These are phyloP conservation scores for Xiphophorus hellerii DNA, from an alignment of 2,113 vertebrate genomes.

Conservation along the genomic window DNA sequence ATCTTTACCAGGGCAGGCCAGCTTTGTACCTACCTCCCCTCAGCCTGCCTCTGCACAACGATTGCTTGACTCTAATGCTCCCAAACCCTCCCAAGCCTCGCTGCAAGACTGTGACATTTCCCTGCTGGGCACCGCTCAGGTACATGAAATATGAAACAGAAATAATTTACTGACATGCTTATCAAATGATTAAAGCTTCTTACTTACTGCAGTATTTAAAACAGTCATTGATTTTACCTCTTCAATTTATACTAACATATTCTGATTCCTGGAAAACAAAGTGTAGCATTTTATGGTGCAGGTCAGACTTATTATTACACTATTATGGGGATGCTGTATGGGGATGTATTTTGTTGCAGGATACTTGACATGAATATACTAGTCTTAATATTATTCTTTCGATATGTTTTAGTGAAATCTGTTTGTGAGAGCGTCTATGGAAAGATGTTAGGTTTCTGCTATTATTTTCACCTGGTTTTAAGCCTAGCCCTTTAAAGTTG, in stretches of 20 bases:
- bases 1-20: constrained; percentile 59
- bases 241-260: constrained; percentile 47
- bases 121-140: constrained; percentile 79
- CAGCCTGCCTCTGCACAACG: constrained; percentile 71
- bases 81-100: constrained; percentile 74
- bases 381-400: not conserved
- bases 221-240: constrained; percentile 8
- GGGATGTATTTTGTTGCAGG: not conserved
- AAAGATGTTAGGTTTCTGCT: not conserved
- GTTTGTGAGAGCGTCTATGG: not conserved
- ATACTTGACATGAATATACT: not conserved
- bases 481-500: not conserved
- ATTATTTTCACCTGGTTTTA: not conserved
- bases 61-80: constrained; percentile 76
- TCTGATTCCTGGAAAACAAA: constrained; percentile 16
- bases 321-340: not conserved
- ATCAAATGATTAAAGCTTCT: constrained; percentile 15
- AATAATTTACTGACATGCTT: constrained; percentile 26
- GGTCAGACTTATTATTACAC: not conserved
- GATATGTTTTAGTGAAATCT: not conserved
- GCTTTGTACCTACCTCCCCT: constrained; percentile 71
- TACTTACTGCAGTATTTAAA: constrained; percentile 20
- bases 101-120: constrained; percentile 81
- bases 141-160: constrained; percentile 67
- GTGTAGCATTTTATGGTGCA: too few species aligned